Conservation (phyloP, 2,113 vertebrate species). For the Oncorhynchus tshawytscha region DNA sequence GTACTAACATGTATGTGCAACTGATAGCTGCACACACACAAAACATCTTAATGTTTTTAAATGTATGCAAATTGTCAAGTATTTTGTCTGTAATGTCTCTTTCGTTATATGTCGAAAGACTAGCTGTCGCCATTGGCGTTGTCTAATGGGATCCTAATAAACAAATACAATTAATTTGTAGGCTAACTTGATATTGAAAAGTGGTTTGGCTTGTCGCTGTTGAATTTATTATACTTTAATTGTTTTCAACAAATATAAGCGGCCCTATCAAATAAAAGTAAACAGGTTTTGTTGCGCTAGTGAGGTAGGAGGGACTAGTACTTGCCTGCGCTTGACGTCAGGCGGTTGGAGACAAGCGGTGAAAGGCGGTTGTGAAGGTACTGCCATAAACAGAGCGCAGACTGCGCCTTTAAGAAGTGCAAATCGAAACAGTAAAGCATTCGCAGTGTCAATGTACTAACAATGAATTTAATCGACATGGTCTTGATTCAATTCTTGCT, state of each 20-base stretch:
- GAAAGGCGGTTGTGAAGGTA: constrained; percentile 39
- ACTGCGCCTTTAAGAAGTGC: constrained; percentile 59
- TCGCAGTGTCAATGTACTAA: constrained; percentile 35
- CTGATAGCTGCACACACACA: no score
- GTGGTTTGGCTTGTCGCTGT: background rate
- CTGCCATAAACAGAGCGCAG: constrained; percentile 52
- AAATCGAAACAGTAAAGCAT: constrained; percentile 51
- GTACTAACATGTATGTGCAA: no score
- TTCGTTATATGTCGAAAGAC: no score
- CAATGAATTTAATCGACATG: constrained; percentile 62
- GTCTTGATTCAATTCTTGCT: constrained; percentile 57
- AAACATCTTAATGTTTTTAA: no score
- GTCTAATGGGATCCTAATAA: no score
- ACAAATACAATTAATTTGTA: no score
- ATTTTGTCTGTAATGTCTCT: no score
- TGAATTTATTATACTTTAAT: background rate
- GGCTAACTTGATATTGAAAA: no score
- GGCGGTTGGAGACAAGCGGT: constrained; percentile 35
- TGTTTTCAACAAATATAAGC: background rate
- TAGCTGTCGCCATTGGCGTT: no score
- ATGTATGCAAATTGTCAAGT: no score
- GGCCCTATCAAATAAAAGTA: background rate
- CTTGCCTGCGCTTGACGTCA: constrained; percentile 48
- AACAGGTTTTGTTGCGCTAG: background rate
- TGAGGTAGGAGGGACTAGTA: constrained; percentile 40